Percentiles rank a stretch among this genome's conserved stretches.
Evolutionary conservation across 2,888 invertebrate species (phyloP).

Genomic region (Diarsia brunnea): DNA sequence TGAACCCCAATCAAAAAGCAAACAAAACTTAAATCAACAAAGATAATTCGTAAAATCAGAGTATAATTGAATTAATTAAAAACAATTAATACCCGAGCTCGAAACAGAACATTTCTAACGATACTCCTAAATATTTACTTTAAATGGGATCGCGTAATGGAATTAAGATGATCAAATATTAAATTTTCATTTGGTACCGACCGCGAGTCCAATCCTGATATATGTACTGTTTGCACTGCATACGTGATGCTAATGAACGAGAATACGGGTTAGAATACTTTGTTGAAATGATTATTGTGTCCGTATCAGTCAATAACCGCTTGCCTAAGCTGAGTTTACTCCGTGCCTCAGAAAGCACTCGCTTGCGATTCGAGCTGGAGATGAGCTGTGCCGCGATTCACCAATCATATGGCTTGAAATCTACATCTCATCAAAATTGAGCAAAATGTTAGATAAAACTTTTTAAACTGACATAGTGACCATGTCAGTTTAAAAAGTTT

Average conservation of each 20-base stretch:
- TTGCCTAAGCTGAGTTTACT: no score
- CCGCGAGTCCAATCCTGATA: conserved; percentile 48
- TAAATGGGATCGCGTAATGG: conserved; percentile 50
- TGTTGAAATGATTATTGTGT: neutral
- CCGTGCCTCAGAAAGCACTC: no score
- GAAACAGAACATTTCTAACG: conserved; percentile 29
- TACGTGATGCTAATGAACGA: conserved; percentile 49
- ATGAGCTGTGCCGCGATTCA: no score
- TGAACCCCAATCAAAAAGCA: neutral
- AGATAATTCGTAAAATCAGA: neutral
- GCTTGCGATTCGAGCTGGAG: no score
- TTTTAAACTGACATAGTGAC: no score
- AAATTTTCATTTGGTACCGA: conserved; percentile 67
- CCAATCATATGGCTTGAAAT: no score
- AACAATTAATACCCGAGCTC: conserved; percentile 25
- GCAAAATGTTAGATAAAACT: no score
- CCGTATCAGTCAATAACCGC: neutral
- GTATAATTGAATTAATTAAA: conserved; percentile 18
- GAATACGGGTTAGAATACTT: conserved; percentile 6
- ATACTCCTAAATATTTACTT: conserved; percentile 36
- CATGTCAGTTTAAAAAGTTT: neutral
- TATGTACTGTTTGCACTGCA: conserved; percentile 52
- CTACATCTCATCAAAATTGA: no score
- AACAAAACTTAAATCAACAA: neutral
- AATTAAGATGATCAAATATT: conserved; percentile 71